Evolutionary conservation across 2,888 invertebrate genomes (phyloP), one percentile per base, ranked within the genome.

Genomic region (Pristionchus exspectatus): DNA sequence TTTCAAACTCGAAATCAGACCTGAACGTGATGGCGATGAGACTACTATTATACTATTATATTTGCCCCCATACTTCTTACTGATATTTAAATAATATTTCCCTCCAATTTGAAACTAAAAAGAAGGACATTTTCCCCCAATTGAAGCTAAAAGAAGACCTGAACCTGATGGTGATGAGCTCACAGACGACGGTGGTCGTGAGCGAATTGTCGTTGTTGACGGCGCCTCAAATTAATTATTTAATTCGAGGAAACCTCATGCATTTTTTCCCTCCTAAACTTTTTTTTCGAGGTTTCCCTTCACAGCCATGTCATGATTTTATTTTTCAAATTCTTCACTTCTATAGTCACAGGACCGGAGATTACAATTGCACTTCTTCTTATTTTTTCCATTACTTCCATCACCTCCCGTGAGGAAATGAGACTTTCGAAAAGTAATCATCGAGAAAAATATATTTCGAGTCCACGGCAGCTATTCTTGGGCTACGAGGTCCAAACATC

Each of bases 191-290:
- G 84, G 84, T 10, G 59, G 84, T 0, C 59, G 21, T 21, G 84
- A 59, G n/a, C 84, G 84, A 59, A 85, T 85, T 33, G 84, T 85
- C 12, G 84, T 85, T 18, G 84, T 85, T 21, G 84, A 85, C 2
- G 84, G 84, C 30, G 84, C 84, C 84, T 85, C 3, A n/a, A 84
- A 27, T 16, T 50, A 54, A 84, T 30, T 24, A n/a, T 84, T 24
- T 27, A 50, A 50, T 10, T 50, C 0, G 4, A 7, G 4, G 1
- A 50, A 50, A 7, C 10, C 3, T 50, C 9, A 50, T 50, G 3
- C 10, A 9, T 50, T 50, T 9, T 50, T 59, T 14, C 59, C 59
- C 18, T 4, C 5, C 59, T 10, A 59, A 3, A 18, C 12, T 3
- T 59, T 18, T 21, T 59, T 24, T 59, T 18, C 3, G 59, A 59